Evolutionary conservation across 2,113 vertebrate species (phyloP).

Genomic region (Sinocyclocheilus anshuiensis): DNA sequence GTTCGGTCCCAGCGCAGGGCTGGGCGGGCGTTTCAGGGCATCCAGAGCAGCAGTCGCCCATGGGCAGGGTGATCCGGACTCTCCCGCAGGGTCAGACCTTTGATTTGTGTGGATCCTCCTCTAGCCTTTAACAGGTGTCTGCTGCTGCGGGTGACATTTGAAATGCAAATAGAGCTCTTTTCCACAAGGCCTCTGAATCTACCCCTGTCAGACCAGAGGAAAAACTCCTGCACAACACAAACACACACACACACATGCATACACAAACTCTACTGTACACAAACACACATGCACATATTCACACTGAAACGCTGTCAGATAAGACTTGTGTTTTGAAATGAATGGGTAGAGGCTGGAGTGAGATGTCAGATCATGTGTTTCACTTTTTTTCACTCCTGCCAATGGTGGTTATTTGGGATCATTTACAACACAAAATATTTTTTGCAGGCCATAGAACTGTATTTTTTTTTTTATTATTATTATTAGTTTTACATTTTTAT

Average conservation of each 20-base stretch:
- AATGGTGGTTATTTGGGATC: not conserved
- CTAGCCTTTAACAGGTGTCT: constrained; percentile 64
- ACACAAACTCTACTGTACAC: constrained; percentile 35
- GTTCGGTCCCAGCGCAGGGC: constrained; percentile 24
- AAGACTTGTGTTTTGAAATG: not conserved
- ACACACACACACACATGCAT: constrained; percentile 18
- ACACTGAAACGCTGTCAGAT: constrained; percentile 1
- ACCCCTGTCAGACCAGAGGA: constrained; percentile 61
- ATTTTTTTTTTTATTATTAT: not conserved
- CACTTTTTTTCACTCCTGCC: not conserved
- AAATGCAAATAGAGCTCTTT: constrained; percentile 71
- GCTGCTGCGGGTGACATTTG: constrained; percentile 64
- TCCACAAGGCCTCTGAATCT: constrained; percentile 66
- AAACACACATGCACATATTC: not conserved
- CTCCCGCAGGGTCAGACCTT: constrained; percentile 66
- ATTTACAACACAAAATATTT: not conserved
- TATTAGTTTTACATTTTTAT: not conserved
- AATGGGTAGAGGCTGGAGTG: no score
- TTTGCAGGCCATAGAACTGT: not conserved
- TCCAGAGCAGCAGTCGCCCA: constrained; percentile 40
- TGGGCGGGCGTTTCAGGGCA: constrained; percentile 48
- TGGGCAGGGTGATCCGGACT: constrained; percentile 51
- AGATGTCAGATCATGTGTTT: not conserved
- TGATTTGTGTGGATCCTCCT: constrained; percentile 60
- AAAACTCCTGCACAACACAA: constrained; percentile 37